Base-by-base conservation (phyloP, 2,797 vertebrate genomes). In the Parambassis ranga region DNA sequence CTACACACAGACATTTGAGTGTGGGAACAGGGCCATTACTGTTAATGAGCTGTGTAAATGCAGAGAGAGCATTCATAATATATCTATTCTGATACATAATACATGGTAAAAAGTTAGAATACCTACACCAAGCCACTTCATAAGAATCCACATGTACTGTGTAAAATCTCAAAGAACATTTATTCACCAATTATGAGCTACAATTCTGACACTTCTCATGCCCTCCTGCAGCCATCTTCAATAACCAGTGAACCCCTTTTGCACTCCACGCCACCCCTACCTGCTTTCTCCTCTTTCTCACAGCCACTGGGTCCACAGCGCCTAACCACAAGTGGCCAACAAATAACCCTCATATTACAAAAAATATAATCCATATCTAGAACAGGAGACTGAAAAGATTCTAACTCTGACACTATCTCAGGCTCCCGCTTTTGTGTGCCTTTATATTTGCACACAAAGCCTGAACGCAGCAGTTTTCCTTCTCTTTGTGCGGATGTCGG, bases 371-470 rank as follows among this genome's bases (percentile, higher is more conserved):
- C 60, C 71, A 84, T 83, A 87, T 85, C 66, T 80, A 70, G 41
- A 76, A 46, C 53, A 31, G 50, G 33, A 58, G 68, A 75, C 58
- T 69, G 67, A 79, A 72, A 77, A 80, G 67, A 74, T 68, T 77
- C 70, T 72, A 71, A 85, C 75, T 84, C 69, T 83, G 71, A 79
- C 85, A 86, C 82, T 79, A 69, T 86, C 87, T 88, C 86, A 90
- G 79, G 83, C 84, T 83, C 87, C 82, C 70, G 60, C 80, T 79
- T 86, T 89, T 88, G 85, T 90, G 46, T 22, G 79, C 85, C 77
- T 90, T 87, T 85, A 79, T 87, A 88, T 89, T 86, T 80, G 84
- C 85, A 87, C 86, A 90, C 78, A 88, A 87, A 91, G 81, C 67
- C 78, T n/a, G 58, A 81, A 81, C 68, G 46, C 82, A 86, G 77